Evolutionary conservation across 2,888 invertebrate genomes (phyloP).

Genomic region (Callosobruchus maculatus): DNA sequence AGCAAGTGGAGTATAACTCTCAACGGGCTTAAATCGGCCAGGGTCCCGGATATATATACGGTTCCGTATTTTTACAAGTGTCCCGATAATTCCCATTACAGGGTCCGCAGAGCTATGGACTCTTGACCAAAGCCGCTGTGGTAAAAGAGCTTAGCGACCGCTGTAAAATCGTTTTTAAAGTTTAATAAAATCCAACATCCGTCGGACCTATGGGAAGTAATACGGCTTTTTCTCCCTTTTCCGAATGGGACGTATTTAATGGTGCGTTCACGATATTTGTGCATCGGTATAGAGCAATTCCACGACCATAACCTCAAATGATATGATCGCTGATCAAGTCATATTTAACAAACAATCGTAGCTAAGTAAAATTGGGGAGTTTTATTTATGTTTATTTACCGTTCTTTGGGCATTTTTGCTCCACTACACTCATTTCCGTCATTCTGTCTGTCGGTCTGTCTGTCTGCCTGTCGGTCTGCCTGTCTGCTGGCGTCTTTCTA

Average conservation of each 20-base stretch:
- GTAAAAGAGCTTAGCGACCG: neutral
- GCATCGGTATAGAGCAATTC: too few species aligned
- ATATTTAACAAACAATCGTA: too few species aligned
- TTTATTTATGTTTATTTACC: too few species aligned
- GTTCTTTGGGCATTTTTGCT: too few species aligned
- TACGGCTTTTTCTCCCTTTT: neutral
- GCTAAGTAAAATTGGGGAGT: too few species aligned
- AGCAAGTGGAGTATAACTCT: neutral
- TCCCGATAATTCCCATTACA: conserved; percentile 28
- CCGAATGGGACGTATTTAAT: neutral
- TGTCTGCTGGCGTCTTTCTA: too few species aligned
- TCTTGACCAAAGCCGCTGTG: conserved; percentile 9
- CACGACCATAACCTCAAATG: too few species aligned
- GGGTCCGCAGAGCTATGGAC: conserved; percentile 27
- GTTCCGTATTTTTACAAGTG: conserved; percentile 29
- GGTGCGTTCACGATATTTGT: neutral
- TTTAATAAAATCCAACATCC: neutral
- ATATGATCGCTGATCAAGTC: too few species aligned
- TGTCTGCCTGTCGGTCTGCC: too few species aligned
- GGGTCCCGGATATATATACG: neutral
- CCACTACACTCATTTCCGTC: too few species aligned
- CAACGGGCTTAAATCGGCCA: neutral
- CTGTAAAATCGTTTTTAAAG: neutral
- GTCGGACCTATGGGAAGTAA: neutral
- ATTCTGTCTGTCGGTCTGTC: too few species aligned